Evolutionary conservation across 2,888 invertebrate genomes (phyloP).

Genomic region (Helicoverpa assulta): DNA sequence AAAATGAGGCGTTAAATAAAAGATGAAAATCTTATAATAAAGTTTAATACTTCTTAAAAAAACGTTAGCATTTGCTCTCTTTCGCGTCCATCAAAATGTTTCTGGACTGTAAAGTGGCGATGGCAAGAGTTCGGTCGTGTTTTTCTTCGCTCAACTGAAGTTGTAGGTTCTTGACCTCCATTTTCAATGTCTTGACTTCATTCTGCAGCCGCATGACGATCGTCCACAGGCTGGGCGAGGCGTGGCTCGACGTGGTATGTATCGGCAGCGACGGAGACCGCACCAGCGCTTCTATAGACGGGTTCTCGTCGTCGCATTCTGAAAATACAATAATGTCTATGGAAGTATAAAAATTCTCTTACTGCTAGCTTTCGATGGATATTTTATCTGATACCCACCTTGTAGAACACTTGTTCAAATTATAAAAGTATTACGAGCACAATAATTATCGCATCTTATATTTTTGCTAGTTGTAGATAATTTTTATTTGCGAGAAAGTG

Average conservation of each 20-base stretch:
- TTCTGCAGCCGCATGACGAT: conserved; percentile 94
- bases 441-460: conserved; percentile 15
- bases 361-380: conserved; percentile 51
- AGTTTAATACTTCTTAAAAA: conserved; percentile 51
- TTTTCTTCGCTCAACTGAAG: conserved; percentile 93
- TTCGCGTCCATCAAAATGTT: conserved; percentile 84
- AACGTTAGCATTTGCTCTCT: conserved; percentile 86
- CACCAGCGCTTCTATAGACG: conserved; percentile 83
- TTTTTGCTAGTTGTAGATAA: conserved; percentile 22
- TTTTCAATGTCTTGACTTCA: conserved; percentile 92
- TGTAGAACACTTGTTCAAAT: conserved; percentile 46
- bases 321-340: conserved; percentile 73
- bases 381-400: conserved; percentile 70
- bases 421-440: conserved; percentile 31
- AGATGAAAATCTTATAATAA: conserved; percentile 27
- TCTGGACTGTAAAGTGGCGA: conserved; percentile 83
- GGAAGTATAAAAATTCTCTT: conserved; percentile 60
- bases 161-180: conserved; percentile 90
- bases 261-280: conserved; percentile 87
- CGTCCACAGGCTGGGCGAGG: conserved; percentile 92
- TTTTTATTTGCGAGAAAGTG: conserved; percentile 19
- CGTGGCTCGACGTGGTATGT: conserved; percentile 78
- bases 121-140: conserved; percentile 86
- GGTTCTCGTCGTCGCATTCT: conserved; percentile 88
- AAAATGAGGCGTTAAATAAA: not conserved